Evolutionary conservation across 2,113 vertebrate species (phyloP), one percentile per base, ranked within the genome.

Genomic region (Cricetomys ansorgei): DNA sequence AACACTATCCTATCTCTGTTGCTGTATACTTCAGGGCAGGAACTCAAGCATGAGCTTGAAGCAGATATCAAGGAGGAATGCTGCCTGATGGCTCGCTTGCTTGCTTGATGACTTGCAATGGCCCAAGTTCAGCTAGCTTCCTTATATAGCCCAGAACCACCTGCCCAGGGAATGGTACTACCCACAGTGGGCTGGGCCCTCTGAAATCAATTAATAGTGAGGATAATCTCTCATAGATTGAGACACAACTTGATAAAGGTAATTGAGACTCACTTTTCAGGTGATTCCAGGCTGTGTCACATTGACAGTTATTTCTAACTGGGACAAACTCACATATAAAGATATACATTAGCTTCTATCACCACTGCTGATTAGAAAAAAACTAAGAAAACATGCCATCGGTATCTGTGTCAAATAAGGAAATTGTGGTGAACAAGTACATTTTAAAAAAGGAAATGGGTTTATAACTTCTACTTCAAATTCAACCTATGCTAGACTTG

Each of bases 341-440:
- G 43, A 37, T 55, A 70, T 4, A 40, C 31, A 19, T 27, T 53
- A 90, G 65, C 94, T 95, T 92, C 86, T 89, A 85, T 27, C 53
- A 84, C 69, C 43, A 94, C 40, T 92, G 80, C 76, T 89, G 50
- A 67, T 92, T 94, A 88, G 85, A 86, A 45, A 96, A 94, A 75
- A 96, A 89, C 53, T n/a, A 91, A 70, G 9, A 88, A 73, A 91
- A 92, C 53, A 86, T 55, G 19, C 7, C 69, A 81, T 73, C 23
- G 72, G 70, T 59, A 85, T 48, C 81, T 93, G 86, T 95, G 75
- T 92, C 12, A 2, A 77, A 65, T 75, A 80, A 92, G 83, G 48
- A 96, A 88, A 59, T 45, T 79, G 29, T 50, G 64, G 53, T 69
- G 65, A 94, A 90, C 25, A 81, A 59, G 40, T 81, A 8, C 37